Conservation (phyloP, 30 jellyfish, hydroid and myxozoan species). For the Hydractinia echinata region DNA sequence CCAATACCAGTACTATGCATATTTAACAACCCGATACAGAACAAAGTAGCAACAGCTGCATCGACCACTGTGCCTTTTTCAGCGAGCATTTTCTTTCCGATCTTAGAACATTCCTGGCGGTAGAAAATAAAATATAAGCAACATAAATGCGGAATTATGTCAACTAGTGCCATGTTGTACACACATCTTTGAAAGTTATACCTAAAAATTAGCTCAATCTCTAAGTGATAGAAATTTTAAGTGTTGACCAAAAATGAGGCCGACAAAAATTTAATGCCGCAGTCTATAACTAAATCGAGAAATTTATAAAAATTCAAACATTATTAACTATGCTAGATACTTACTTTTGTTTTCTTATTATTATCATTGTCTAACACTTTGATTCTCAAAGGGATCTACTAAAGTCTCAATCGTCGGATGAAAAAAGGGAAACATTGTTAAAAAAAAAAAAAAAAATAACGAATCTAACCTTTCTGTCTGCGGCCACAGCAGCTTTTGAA, state of each 20-base stretch:
- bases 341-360: too few species aligned
- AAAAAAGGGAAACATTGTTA: too few species aligned
- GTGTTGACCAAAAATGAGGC: too few species aligned
- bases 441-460: too few species aligned
- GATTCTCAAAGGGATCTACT: neutral
- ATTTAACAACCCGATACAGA: constrained; percentile 55
- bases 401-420: too few species aligned
- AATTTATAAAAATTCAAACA: too few species aligned
- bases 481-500: constrained; percentile 6
- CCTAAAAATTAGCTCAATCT: too few species aligned
- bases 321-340: too few species aligned
- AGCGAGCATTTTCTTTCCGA: constrained; percentile 48
- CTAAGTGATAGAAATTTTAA: too few species aligned
- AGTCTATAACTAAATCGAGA: too few species aligned
- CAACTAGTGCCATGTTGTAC: neutral
- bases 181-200: neutral
- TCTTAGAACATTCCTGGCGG: constrained; percentile 44
- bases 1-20: constrained; percentile 87
- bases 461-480: neutral
- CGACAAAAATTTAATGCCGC: too few species aligned
- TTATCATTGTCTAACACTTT: neutral
- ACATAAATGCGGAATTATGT: neutral
- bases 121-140: neutral
- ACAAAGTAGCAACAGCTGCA: constrained; percentile 55
- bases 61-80: constrained; percentile 77